These are phyloP conservation scores for Chrosomus eos DNA, from an alignment of 2,797 vertebrate genomes.

Conservation along the genomic window DNA sequence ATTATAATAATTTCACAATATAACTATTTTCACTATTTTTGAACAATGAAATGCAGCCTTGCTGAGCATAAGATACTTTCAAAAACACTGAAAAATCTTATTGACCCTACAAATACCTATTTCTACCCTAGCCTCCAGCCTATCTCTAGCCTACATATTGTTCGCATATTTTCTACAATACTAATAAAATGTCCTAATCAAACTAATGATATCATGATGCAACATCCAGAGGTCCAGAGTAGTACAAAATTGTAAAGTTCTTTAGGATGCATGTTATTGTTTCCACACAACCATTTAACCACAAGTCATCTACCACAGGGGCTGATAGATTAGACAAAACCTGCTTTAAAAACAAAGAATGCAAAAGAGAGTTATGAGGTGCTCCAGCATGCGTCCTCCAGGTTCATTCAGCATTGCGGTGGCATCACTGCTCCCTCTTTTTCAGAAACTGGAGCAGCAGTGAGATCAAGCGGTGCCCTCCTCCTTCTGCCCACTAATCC, in stretches of 20 bases:
- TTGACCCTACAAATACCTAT: too few species aligned
- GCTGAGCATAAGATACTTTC: too few species aligned
- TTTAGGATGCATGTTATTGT: neutral
- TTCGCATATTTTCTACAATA: neutral
- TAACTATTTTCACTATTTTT: too few species aligned
- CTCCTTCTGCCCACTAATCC: constrained; percentile 55
- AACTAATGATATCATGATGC: neutral
- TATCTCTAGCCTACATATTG: too few species aligned
- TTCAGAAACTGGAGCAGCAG: constrained; percentile 42
- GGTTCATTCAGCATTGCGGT: neutral
- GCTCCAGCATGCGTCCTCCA: neutral
- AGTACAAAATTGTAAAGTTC: neutral
- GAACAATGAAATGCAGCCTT: too few species aligned
- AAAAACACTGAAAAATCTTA: too few species aligned
- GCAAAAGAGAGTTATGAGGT: neutral
- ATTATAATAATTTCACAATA: too few species aligned
- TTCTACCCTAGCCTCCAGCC: too few species aligned
- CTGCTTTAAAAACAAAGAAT: neutral
- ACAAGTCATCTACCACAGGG: neutral
- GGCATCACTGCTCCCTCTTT: constrained; percentile 30
- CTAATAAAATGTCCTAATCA: neutral
- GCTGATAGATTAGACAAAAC: neutral
- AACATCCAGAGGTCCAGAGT: neutral
- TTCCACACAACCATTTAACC: neutral
- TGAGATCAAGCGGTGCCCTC: constrained; percentile 44